Percentiles rank a stretch among this genome's conserved stretches.
Conservation (phyloP, 53 echinoderm and acorn worm genomes). For the Arbacia lixula region DNA sequence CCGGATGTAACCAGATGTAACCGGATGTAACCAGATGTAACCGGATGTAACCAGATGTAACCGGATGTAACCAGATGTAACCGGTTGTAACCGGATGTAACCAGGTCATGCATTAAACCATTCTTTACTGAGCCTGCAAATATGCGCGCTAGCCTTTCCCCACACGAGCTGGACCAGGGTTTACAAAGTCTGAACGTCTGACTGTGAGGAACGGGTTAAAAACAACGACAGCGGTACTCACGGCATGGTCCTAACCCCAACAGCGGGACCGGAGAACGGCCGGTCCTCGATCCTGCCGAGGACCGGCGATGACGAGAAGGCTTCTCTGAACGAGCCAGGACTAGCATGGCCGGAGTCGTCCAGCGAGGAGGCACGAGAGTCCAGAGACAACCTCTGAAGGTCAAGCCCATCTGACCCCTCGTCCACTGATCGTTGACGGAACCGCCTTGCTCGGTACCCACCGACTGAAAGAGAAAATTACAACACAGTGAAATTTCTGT, state of each 20-base stretch:
- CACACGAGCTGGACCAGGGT: too few relatives aligned
- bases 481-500: too few relatives aligned
- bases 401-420: conserved; percentile 38
- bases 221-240: conserved; percentile 26
- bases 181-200: neutral
- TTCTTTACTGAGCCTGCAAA: too few relatives aligned
- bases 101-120: too few relatives aligned
- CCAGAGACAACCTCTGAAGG: conserved; percentile 26
- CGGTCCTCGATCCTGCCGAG: conserved; percentile 69
- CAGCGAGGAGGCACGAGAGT: conserved; percentile 45
- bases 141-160: too few relatives aligned
- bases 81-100: neutral
- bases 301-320: conserved; percentile 72
- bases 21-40: too few relatives aligned
- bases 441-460: conserved; percentile 78
- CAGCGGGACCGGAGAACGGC: conserved; percentile 87
- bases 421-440: conserved; percentile 69
- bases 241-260: conserved; percentile 85
- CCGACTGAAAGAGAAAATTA: conserved; percentile 50
- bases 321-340: conserved; percentile 45
- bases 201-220: neutral
- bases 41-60: too few relatives aligned
- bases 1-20: too few relatives aligned
- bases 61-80: too few relatives aligned
- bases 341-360: conserved; percentile 76